phyloP scores from a whole-genome alignment of 2,113 vertebrate genomes.

The Psilopogon haemacephalus region DNA sequence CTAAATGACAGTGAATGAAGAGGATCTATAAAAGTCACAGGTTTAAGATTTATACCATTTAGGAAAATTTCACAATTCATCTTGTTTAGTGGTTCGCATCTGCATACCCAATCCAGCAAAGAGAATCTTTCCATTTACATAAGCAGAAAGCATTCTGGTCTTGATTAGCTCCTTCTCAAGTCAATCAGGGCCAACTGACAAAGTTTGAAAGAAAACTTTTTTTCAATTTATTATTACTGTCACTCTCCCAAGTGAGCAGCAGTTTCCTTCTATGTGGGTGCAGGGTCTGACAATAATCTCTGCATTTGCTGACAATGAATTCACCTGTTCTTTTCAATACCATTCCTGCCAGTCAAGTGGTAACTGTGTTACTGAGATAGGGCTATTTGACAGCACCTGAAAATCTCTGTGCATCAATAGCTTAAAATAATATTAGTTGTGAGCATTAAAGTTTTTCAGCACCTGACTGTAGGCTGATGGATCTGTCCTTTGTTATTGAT shows the following conservation, averaged over 20 bases:
- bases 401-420: not conserved
- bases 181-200: not conserved
- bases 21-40: not conserved
- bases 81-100: not conserved
- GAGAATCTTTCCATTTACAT: not conserved
- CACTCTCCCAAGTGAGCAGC: not conserved
- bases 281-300: not conserved
- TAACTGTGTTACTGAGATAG: not conserved
- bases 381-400: conserved; percentile 13
- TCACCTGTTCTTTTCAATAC: not conserved
- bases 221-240: not conserved
- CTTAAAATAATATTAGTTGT: conserved; percentile 30
- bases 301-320: not conserved
- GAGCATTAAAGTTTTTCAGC: not conserved
- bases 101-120: not conserved
- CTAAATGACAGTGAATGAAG: not conserved
- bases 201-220: not conserved
- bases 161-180: not conserved
- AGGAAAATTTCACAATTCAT: not conserved
- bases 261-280: not conserved
- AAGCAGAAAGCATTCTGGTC: not conserved
- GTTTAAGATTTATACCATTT: not conserved
- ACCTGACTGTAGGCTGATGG: not conserved
- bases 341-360: not conserved
- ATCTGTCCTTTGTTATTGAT: conserved; percentile 31